Percentiles rank a stretch among this genome's conserved stretches.
phyloP scores from a whole-genome alignment of 2,888 invertebrate species.

The Rhaphigaster nebulosa region DNA sequence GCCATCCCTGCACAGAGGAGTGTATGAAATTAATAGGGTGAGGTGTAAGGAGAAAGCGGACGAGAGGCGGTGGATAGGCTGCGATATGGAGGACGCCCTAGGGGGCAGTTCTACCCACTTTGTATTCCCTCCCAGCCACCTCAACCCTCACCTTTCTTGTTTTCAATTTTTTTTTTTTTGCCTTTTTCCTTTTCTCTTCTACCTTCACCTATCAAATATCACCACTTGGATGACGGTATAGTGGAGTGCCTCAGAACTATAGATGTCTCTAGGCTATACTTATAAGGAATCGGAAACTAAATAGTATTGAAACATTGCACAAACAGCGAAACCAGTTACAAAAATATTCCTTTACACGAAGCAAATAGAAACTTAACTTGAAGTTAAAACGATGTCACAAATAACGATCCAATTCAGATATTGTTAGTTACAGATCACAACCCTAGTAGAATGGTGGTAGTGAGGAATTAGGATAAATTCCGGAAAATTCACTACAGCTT shows the following conservation, averaged over 20 bases:
- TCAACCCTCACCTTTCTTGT: slow-evolving; percentile 41
- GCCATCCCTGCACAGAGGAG: not conserved
- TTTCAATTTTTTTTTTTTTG: slow-evolving; percentile 44
- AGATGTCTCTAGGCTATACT: not conserved
- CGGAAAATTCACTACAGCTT: too few species aligned
- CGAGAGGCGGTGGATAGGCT: not conserved
- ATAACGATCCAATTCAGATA: too few species aligned
- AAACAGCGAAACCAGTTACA: too few species aligned
- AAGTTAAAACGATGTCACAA: too few species aligned
- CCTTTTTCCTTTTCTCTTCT: not conserved
- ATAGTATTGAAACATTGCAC: not conserved
- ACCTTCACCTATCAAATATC: slow-evolving; percentile 31
- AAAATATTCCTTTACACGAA: too few species aligned
- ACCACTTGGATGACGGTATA: not conserved
- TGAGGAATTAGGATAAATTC: too few species aligned
- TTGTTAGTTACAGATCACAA: too few species aligned
- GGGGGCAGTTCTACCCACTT: slow-evolving; percentile 46
- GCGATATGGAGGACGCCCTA: slow-evolving; percentile 10
- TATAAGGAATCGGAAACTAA: not conserved
- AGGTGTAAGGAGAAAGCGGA: slow-evolving; percentile 29
- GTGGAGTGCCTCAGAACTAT: not conserved
- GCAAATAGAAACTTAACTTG: too few species aligned
- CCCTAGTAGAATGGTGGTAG: too few species aligned
- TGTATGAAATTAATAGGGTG: slow-evolving; percentile 21
- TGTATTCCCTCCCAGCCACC: slow-evolving; percentile 24